A percentile compares a stretch with the other conserved stretches of the same genome.
These are phyloP conservation scores for Trypoxylus dichotomus DNA, from an alignment of 1,140 invertebrate genomes.

Conservation along the genomic window DNA sequence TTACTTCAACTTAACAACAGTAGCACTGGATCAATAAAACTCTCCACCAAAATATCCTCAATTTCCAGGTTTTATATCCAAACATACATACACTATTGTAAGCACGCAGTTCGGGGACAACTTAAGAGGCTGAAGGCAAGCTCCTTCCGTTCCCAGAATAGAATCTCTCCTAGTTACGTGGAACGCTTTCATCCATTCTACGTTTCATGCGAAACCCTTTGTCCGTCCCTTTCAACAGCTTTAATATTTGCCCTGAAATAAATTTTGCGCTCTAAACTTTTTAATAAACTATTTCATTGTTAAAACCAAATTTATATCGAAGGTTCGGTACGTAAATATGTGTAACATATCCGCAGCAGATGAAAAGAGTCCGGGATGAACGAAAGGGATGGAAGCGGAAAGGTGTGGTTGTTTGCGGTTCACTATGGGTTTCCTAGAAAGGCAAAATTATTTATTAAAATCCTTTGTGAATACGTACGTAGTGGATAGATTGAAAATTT, in stretches of 20 bases:
- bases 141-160: too few species aligned
- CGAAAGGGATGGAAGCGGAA: not conserved
- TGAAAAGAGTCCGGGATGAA: not conserved
- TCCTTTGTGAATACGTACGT: not conserved
- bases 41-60: too few species aligned
- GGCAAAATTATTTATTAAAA: not conserved
- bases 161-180: too few species aligned
- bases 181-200: too few species aligned
- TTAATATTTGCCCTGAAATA: not conserved
- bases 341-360: not conserved
- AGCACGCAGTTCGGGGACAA: too few species aligned
- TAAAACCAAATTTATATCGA: not conserved
- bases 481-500: not conserved
- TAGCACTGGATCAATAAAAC: too few species aligned
- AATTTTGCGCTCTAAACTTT: not conserved
- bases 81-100: too few species aligned
- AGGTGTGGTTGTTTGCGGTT: not conserved
- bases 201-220: too few species aligned
- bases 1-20: too few species aligned
- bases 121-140: too few species aligned
- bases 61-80: too few species aligned
- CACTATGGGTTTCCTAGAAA: not conserved
- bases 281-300: not conserved
- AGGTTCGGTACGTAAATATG: not conserved
- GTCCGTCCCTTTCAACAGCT: not conserved